A percentile compares a stretch with the other conserved stretches of the same genome.
These are phyloP conservation scores for Macroramphosus scolopax DNA, from an alignment of 2,797 vertebrate species.

Conservation along the genomic window DNA sequence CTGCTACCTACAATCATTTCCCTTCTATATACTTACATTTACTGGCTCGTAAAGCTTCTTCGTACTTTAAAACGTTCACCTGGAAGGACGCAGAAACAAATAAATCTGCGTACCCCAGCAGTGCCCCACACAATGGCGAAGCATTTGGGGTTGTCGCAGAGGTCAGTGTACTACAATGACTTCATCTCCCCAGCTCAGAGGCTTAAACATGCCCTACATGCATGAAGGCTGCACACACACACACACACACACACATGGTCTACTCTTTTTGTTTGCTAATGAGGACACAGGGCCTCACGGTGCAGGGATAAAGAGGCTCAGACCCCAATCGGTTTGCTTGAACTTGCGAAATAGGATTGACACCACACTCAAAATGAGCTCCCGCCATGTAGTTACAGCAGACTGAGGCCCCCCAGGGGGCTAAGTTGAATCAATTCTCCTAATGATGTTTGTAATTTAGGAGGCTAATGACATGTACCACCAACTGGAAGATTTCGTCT, in stretches of 20 bases:
- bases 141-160: slow-evolving; percentile 37
- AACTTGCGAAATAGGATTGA: slow-evolving; percentile 72
- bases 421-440: slow-evolving; percentile 74
- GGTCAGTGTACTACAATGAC: slow-evolving; percentile 44
- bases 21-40: slow-evolving; percentile 9
- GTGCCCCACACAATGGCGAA: slow-evolving; percentile 3
- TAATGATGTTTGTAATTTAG: slow-evolving; percentile 81
- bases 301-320: slow-evolving; percentile 49
- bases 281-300: slow-evolving; percentile 44
- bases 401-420: slow-evolving; percentile 61
- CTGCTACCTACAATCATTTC: slow-evolving; percentile 14
- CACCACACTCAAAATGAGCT: slow-evolving; percentile 62
- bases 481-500: slow-evolving; percentile 72
- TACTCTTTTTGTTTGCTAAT: slow-evolving; percentile 35
- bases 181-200: slow-evolving; percentile 21
- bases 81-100: background rate
- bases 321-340: slow-evolving; percentile 56
- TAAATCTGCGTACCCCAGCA: background rate
- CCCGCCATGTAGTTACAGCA: slow-evolving; percentile 44
- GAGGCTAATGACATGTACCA: slow-evolving; percentile 75
- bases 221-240: slow-evolving; percentile 20
- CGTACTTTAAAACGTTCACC: too few species aligned
- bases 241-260: slow-evolving; percentile 22
- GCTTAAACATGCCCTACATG: slow-evolving; percentile 29
- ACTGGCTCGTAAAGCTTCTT: background rate